Conservation (phyloP, 2,113 vertebrate species). For the Hystrix cristata region DNA sequence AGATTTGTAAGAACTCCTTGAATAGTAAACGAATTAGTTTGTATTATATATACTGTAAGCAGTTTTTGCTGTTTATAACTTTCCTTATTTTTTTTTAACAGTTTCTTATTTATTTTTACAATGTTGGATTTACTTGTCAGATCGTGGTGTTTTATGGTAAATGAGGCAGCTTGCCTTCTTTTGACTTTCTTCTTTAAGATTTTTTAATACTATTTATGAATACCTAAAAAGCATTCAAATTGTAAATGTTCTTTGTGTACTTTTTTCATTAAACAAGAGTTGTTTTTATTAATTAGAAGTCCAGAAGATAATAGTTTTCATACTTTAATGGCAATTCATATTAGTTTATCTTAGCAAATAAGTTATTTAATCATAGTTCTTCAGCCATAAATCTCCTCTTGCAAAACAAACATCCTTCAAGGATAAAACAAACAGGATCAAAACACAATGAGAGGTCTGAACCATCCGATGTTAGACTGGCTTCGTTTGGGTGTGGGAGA, state of each 20-base stretch:
- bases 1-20: neutral
- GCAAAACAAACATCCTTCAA: conserved; percentile 79
- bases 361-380: conserved; percentile 74
- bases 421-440: conserved; percentile 77
- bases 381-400: conserved; percentile 68
- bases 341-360: conserved; percentile 76
- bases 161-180: neutral
- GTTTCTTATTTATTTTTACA: conserved; percentile 10
- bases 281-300: conserved; percentile 74
- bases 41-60: neutral
- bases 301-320: conserved; percentile 61
- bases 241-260: conserved; percentile 40
- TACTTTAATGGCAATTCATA: conserved; percentile 63
- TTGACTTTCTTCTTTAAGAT: conserved; percentile 38
- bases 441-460: conserved; percentile 60
- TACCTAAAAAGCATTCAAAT: conserved; percentile 46
- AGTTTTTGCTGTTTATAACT: conserved; percentile 20
- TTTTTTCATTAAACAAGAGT: conserved; percentile 43
- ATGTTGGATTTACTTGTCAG: conserved; percentile 41
- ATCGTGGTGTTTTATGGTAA: conserved; percentile 21
- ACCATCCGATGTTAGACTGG: neutral
- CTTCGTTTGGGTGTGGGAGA: conserved; percentile 13
- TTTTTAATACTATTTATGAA: conserved; percentile 48
- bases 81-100: neutral
- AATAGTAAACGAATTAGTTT: conserved; percentile 29